These are phyloP conservation scores for Molanna angustata DNA, from an alignment of 2,888 invertebrate genomes.

Conservation along the genomic window DNA sequence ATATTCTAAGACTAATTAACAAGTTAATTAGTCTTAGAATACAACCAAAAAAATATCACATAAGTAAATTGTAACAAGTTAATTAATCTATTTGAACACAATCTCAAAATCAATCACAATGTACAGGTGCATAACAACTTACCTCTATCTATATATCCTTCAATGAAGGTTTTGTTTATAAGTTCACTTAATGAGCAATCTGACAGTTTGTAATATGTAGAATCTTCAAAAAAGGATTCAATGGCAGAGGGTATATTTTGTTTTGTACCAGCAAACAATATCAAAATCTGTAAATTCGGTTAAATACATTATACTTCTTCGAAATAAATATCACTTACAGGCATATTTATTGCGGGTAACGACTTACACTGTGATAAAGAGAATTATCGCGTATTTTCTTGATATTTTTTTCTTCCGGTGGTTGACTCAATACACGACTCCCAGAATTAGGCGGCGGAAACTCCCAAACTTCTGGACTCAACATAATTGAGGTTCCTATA, in stretches of 20 bases:
- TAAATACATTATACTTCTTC: slow-evolving; percentile 35
- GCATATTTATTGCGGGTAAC: slow-evolving; percentile 2
- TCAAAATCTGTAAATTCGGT: slow-evolving; percentile 46
- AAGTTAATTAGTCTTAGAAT: too few species aligned
- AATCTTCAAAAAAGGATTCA: slow-evolving; percentile 45
- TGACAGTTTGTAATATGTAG: slow-evolving; percentile 54
- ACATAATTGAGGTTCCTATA: slow-evolving; percentile 42
- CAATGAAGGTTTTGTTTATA: slow-evolving; percentile 50
- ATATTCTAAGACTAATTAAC: slow-evolving; percentile 12
- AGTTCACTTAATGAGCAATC: slow-evolving; percentile 47
- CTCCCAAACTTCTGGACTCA: slow-evolving; percentile 57
- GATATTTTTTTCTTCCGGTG: slow-evolving; percentile 10
- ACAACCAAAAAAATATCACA: too few species aligned
- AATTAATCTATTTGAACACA: too few species aligned
- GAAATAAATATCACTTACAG: slow-evolving; percentile 20
- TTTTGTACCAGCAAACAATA: slow-evolving; percentile 50
- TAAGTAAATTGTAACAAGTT: too few species aligned
- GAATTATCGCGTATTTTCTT: slow-evolving; percentile 42
- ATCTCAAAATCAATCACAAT: too few species aligned
- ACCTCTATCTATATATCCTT: slow-evolving; percentile 58
- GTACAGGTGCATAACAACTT: too few species aligned
- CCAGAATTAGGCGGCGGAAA: slow-evolving; percentile 45
- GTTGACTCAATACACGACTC: slow-evolving; percentile 1
- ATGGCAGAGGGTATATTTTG: slow-evolving; percentile 42
- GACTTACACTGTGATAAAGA: slow-evolving; percentile 54